Percentiles rank a stretch among this genome's conserved stretches.
phyloP scores from a whole-genome alignment of 2,888 invertebrate species.

The Eristalinus sepulchralis region DNA sequence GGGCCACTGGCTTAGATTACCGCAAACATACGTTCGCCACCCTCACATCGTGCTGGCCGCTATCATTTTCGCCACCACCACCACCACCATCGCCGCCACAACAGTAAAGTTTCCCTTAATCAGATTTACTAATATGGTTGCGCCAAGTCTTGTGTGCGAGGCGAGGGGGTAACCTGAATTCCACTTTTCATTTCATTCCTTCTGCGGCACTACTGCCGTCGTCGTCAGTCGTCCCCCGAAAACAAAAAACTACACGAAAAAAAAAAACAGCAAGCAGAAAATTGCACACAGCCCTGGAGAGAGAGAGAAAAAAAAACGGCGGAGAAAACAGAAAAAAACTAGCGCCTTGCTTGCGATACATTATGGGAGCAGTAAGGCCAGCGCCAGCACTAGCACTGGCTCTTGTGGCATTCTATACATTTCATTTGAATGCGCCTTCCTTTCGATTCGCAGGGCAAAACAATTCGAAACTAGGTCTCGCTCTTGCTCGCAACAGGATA shows the following conservation, averaged over 20 bases:
- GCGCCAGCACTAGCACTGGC: neutral
- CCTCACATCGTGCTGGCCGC: neutral
- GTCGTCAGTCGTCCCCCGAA: neutral
- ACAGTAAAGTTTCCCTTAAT: constrained; percentile 7
- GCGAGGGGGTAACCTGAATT: constrained; percentile 14
- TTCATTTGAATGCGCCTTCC: constrained; percentile 38
- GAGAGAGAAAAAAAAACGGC: too few species aligned
- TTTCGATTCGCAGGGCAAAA: constrained; percentile 38
- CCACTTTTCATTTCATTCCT: constrained; percentile 15
- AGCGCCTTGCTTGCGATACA: neutral
- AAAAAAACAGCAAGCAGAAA: neutral
- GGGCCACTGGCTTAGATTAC: neutral
- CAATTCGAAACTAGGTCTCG: constrained; percentile 50
- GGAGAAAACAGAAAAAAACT: neutral
- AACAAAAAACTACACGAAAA: neutral
- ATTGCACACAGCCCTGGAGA: neutral
- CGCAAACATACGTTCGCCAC: neutral
- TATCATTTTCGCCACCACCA: neutral
- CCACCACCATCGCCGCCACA: neutral
- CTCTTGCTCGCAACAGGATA: constrained; percentile 27
- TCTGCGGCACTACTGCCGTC: neutral
- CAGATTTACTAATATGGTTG: constrained; percentile 9
- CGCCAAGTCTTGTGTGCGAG: neutral
- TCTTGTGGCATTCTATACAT: constrained; percentile 7
- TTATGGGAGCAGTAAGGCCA: neutral